Evolutionary conservation across 2,888 invertebrate genomes (phyloP).

Genomic region (Hartigia nigra): DNA sequence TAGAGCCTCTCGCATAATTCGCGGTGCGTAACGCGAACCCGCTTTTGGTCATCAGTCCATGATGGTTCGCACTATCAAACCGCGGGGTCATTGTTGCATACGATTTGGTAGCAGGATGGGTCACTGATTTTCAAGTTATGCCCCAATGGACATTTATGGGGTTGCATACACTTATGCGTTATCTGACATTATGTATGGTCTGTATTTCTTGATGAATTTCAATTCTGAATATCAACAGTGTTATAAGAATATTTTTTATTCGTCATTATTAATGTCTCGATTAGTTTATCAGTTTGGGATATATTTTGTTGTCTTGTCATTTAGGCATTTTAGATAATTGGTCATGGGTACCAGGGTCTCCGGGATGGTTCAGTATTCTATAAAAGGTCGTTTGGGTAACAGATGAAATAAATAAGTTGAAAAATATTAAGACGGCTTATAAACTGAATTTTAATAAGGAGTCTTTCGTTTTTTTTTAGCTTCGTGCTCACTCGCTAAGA

Average conservation of each 20-base stretch:
- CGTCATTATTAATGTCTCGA: neutral
- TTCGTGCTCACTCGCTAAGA: neutral
- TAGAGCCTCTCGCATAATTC: conserved; percentile 21
- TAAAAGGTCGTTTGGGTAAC: neutral
- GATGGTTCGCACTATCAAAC: conserved; percentile 7
- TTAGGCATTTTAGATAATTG: neutral
- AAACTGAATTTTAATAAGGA: conserved; percentile 9
- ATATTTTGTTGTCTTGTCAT: neutral
- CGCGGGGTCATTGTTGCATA: conserved; percentile 8
- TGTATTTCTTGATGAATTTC: neutral
- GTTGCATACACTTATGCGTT: neutral
- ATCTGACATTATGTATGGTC: neutral
- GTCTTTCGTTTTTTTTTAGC: neutral
- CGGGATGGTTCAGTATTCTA: neutral
- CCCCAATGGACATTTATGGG: conserved; percentile 1
- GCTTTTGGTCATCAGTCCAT: conserved; percentile 1
- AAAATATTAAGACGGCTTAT: conserved; percentile 12
- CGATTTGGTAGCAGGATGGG: conserved; percentile 9
- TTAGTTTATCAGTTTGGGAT: neutral
- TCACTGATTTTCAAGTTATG: conserved; percentile 9
- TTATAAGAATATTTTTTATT: neutral
- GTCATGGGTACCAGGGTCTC: neutral
- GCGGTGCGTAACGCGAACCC: conserved; percentile 15
- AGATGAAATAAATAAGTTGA: conserved; percentile 16
- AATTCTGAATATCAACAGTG: neutral